Evolutionary conservation across 2,888 invertebrate genomes (phyloP).

Genomic region (Psylliodes chrysocephalus): DNA sequence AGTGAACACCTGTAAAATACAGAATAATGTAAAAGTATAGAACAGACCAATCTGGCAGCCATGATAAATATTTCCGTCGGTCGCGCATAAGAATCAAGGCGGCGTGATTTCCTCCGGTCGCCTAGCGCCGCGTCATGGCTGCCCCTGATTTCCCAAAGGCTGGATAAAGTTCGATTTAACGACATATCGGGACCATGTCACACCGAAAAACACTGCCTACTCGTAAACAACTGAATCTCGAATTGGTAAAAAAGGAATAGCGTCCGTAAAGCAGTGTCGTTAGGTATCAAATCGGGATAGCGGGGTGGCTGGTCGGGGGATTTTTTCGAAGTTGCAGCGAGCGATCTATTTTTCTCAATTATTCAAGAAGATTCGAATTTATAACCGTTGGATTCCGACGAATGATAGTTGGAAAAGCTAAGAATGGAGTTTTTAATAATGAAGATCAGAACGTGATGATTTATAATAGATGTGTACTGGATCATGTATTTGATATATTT

Average conservation of each 20-base stretch:
- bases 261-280: constrained; percentile 1
- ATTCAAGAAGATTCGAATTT: constrained; percentile 35
- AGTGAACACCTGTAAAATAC: neutral
- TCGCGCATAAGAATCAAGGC: constrained; percentile 59
- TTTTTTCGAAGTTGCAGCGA: neutral
- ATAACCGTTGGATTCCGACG: constrained; percentile 27
- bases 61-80: constrained; percentile 59
- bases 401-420: constrained; percentile 27
- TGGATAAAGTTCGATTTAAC: constrained; percentile 65
- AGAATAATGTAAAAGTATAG: constrained; percentile 1
- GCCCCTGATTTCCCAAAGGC: constrained; percentile 63
- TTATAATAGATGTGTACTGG: neutral
- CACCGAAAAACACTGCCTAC: constrained; percentile 15
- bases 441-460: constrained; percentile 2
- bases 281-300: constrained; percentile 14
- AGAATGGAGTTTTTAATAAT: constrained; percentile 15
- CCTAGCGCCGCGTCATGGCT: constrained; percentile 34
- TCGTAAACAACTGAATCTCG: constrained; percentile 7
- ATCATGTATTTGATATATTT: too few relatives aligned
- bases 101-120: constrained; percentile 46
- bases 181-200: constrained; percentile 62
- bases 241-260: constrained; percentile 3
- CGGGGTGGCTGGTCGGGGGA: neutral
- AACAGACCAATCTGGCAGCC: constrained; percentile 22
- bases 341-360: constrained; percentile 31